Base-by-base conservation (phyloP, 2,113 vertebrate species). In the Lamprotornis superbus region DNA sequence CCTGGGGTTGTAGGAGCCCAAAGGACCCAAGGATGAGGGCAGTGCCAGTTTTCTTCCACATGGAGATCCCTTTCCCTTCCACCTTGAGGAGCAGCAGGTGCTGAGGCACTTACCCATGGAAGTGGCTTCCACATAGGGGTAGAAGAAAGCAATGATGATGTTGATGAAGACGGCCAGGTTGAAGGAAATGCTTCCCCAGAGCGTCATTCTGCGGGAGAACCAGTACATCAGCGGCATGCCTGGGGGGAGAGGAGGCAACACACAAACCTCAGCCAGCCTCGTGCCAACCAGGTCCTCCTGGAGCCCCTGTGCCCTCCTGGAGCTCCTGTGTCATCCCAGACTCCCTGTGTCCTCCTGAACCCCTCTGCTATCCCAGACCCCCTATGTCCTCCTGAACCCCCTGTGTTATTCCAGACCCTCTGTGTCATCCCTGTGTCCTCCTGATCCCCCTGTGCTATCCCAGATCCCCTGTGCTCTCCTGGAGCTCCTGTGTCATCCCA, bases 121-220 rank as follows among this genome's bases (percentile, higher is more conserved):
- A 28, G 99, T 98, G 4, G 98, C 98, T 95, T 98, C 97, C 50
- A 98, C 96, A 3, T 99, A 99, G 9, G 99, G 99, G 97, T 99
- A 99, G 98, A 99, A 99, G 96, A 99, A 99, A 92, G 99, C 99
- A 12, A 99, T 99, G 97, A 99, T 99, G 95, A 99, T 98, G 97
- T 99, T 99, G 98, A 99, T 98, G 94, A 99, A 99, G 91, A 99
- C 99, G 0, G 99, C 99, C 85, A 99, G 98, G 94, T 99, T 99
- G 97, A 99, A 99, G 95, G 99, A 99, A 95, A 99, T 99, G 87
- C 98, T 99, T 77, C 99, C 99, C 99, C 99, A 99, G 81, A 99
- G 97, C 3, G 98, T 98, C 99, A 99, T 99, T 97, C 99, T 98
- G 91, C 99, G 98, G 88, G 99, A 99, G 98, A 99, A 99, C 99